Evolutionary conservation across 2,797 vertebrate genomes (phyloP).

Genomic region (Squalus acanthias): DNA sequence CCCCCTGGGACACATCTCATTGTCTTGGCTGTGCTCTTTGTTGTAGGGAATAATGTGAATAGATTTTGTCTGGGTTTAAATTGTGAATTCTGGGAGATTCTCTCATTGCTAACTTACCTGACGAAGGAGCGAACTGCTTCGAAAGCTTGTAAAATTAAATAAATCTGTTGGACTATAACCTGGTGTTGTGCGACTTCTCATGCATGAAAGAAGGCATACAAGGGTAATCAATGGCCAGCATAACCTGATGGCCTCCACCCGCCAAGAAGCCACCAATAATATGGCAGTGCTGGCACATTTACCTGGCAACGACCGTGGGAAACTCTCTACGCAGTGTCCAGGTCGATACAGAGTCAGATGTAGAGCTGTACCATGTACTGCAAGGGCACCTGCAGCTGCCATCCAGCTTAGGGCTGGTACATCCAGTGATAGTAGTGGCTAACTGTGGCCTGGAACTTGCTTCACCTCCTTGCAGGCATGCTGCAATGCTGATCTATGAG

Average conservation of each 20-base stretch:
- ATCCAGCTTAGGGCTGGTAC: background rate
- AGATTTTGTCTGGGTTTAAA: too few species aligned
- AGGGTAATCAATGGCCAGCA: background rate
- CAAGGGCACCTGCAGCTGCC: background rate
- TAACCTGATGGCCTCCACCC: background rate
- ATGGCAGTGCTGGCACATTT: background rate
- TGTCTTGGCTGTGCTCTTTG: too few species aligned
- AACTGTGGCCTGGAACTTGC: background rate
- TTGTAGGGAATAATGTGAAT: too few species aligned
- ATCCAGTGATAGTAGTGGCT: background rate
- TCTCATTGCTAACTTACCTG: too few species aligned
- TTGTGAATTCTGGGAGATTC: too few species aligned
- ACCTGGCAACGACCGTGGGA: background rate
- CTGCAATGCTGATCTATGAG: background rate
- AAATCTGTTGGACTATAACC: too few species aligned
- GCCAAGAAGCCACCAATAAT: background rate
- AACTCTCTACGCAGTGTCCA: background rate
- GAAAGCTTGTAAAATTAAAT: too few species aligned
- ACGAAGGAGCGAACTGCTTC: too few species aligned
- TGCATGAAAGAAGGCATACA: background rate
- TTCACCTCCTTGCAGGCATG: background rate
- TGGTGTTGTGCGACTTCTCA: too few species aligned
- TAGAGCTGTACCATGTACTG: background rate
- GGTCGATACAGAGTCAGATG: background rate
- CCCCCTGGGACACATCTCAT: too few species aligned